Percentiles rank a stretch among this genome's conserved stretches.
phyloP scores from a whole-genome alignment of 2,113 vertebrate genomes.

The Aspiorhynchus laticeps region DNA sequence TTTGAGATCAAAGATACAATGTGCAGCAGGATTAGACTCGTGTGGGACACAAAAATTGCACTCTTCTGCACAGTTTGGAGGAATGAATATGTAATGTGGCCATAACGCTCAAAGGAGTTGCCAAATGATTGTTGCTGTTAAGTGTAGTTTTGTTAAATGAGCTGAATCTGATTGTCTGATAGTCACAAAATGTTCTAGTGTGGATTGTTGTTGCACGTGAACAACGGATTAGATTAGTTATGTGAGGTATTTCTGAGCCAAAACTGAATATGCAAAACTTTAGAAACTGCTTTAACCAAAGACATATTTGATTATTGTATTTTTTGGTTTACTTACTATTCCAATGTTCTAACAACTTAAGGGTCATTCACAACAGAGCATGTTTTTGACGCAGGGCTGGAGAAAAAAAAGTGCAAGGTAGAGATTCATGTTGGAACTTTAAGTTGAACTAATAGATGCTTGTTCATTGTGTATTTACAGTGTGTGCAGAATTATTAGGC shows the following conservation, averaged over 20 bases:
- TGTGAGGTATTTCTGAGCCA: not conserved
- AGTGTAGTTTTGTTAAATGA: constrained; percentile 9
- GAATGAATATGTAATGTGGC: not conserved
- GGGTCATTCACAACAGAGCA: not conserved
- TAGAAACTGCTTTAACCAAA: not conserved
- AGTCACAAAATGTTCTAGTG: not conserved
- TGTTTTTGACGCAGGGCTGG: not conserved
- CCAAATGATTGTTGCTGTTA: not conserved
- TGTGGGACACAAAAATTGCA: not conserved
- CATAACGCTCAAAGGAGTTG: not conserved
- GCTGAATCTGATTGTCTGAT: constrained; percentile 2
- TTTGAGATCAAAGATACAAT: not conserved
- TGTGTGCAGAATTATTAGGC: no score
- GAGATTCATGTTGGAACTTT: no score
- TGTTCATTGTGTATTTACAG: no score
- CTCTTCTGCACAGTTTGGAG: not conserved
- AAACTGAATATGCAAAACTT: not conserved
- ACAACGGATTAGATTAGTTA: not conserved
- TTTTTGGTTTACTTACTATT: not conserved
- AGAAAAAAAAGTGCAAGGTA: no score
- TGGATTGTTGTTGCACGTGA: not conserved
- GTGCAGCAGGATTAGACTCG: not conserved
- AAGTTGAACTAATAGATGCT: no score
- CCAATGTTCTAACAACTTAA: not conserved
- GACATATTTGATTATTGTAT: not conserved